These are phyloP conservation scores for Rhynchonycteris naso DNA, from an alignment of 2,797 vertebrate species.

Conservation along the genomic window DNA sequence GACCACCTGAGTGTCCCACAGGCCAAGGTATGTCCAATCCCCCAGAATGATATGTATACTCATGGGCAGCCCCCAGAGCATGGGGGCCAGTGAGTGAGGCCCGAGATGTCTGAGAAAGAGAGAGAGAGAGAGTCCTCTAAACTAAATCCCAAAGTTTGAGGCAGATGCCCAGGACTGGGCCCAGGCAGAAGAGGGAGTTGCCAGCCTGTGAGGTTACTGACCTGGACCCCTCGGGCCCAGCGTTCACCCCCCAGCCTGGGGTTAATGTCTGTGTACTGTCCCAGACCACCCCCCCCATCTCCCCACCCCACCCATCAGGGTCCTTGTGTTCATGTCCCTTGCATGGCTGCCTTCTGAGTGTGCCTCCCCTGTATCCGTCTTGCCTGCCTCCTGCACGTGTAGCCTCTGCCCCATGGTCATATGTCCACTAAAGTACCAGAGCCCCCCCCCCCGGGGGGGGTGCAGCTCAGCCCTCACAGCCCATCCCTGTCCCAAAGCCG, in stretches of 20 bases:
- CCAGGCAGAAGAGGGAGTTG: not conserved
- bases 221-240: rapidly evolving
- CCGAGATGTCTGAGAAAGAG: not conserved
- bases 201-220: not conserved
- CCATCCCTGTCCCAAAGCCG: not conserved
- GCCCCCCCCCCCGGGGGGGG: no score
- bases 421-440: not conserved
- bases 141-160: not conserved
- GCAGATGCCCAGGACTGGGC: not conserved
- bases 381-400: not conserved
- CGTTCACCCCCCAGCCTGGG: not conserved
- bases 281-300: no score
- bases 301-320: not conserved
- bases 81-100: not conserved
- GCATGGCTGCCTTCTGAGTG: conserved; percentile 29
- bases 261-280: not conserved
- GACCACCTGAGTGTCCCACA: not conserved
- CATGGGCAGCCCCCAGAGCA: not conserved
- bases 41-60: not conserved
- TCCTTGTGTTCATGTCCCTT: not conserved
- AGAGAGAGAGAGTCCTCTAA: not conserved
- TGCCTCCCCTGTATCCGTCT: not conserved
- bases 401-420: not conserved
- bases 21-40: not conserved
- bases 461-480: not conserved